Conservation (phyloP, 2,113 vertebrate genomes). For the Rhea americana region DNA sequence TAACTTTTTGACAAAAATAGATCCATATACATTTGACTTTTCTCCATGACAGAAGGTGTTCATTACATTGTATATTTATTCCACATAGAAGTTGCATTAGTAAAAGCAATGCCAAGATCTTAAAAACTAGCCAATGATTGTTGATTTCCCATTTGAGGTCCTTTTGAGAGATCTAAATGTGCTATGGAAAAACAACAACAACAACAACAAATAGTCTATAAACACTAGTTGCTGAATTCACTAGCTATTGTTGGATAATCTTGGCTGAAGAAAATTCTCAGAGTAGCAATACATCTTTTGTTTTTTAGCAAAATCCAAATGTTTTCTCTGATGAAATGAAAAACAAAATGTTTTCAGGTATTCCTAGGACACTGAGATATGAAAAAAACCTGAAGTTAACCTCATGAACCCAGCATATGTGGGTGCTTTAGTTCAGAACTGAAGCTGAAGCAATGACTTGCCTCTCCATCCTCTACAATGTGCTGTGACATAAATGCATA, state of each 20-base stretch:
- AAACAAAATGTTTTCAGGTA: conserved; percentile 41
- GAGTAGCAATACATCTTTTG: background rate
- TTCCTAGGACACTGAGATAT: conserved; percentile 12
- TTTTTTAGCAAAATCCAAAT: background rate
- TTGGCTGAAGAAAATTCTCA: background rate
- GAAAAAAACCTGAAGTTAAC: background rate
- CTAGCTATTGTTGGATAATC: background rate
- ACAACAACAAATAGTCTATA: background rate
- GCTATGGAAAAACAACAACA: background rate
- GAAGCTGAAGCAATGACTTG: background rate
- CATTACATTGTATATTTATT: background rate
- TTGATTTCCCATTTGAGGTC: background rate
- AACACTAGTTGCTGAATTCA: background rate
- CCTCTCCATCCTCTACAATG: background rate
- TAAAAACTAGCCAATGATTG: background rate
- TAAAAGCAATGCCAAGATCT: background rate
- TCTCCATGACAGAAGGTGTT: background rate
- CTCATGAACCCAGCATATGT: conserved; percentile 23
- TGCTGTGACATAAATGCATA: conserved; percentile 43
- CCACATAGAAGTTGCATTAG: background rate
- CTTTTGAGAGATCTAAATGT: background rate
- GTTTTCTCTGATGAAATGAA: conserved; percentile 17
- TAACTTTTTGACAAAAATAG: background rate
- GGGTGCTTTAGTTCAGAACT: conserved; percentile 35
- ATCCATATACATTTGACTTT: background rate